Evolutionary conservation across 2,797 vertebrate species (phyloP).

Genomic region (Melanotaenia nigrans): DNA sequence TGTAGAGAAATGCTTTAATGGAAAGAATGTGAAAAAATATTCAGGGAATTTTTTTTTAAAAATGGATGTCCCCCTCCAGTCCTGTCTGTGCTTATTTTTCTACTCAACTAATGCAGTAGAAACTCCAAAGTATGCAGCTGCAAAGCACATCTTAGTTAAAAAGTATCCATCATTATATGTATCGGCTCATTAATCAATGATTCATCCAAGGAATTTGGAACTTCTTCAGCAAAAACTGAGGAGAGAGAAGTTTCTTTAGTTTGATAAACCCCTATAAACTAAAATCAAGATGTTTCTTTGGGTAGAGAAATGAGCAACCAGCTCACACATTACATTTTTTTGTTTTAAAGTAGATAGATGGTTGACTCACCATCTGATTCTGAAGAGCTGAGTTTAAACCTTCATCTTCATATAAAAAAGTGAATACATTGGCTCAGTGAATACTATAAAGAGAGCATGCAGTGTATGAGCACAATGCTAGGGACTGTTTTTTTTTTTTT

Average conservation of each 20-base stretch:
- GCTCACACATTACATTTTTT: neutral
- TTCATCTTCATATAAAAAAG: neutral
- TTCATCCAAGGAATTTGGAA: conserved; percentile 1
- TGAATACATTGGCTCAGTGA: neutral
- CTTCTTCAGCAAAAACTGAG: neutral
- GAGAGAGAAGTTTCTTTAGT: neutral
- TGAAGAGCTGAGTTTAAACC: conserved; percentile 1
- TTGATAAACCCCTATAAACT: neutral
- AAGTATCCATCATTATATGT: neutral
- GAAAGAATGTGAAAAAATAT: conserved; percentile 43
- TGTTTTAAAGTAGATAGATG: neutral
- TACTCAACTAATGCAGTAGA: neutral
- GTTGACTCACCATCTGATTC: neutral
- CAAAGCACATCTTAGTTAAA: conserved; percentile 22
- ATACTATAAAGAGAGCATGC: neutral
- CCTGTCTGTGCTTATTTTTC: conserved; percentile 16
- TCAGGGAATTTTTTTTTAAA: conserved; percentile 47
- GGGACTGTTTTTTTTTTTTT: neutral
- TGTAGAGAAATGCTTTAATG: conserved; percentile 27
- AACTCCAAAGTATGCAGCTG: conserved; percentile 15
- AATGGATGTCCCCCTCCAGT: neutral
- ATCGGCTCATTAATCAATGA: conserved; percentile 8
- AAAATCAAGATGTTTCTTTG: neutral
- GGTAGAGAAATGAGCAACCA: neutral
- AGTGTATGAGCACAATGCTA: neutral